phyloP scores from a whole-genome alignment of 2,113 vertebrate species.

The mouse (Mus musculus) region DNA sequence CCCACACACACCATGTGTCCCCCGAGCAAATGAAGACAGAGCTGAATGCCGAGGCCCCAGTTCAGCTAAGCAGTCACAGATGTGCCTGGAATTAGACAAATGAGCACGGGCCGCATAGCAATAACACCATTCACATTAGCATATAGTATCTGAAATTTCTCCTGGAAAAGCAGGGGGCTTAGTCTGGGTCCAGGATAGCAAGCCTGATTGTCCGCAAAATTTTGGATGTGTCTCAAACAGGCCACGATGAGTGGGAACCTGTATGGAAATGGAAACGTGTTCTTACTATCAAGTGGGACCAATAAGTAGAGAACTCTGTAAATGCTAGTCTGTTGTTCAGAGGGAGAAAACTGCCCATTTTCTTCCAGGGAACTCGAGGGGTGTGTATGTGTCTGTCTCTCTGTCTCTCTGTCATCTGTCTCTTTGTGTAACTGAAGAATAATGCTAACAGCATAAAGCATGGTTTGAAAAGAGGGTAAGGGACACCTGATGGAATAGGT shows the following conservation, averaged over 20 bases:
- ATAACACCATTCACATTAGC: slow-evolving; percentile 69
- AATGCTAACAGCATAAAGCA: background rate
- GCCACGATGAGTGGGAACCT: background rate
- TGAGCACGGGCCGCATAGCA: slow-evolving; percentile 76
- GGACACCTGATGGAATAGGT: background rate
- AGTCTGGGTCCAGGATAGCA: slow-evolving; percentile 21
- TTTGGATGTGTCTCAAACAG: background rate
- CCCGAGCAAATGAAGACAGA: slow-evolving; percentile 74
- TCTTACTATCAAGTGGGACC: background rate
- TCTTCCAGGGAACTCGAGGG: background rate
- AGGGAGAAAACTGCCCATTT: background rate
- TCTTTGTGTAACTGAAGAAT: background rate
- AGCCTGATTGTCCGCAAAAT: slow-evolving; percentile 12
- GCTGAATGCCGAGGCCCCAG: slow-evolving; percentile 69
- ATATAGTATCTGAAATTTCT: slow-evolving; percentile 54
- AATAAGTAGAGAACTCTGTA: background rate
- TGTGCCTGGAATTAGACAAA: slow-evolving; percentile 79
- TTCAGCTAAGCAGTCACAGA: slow-evolving; percentile 79
- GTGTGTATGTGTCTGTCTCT: too few species aligned
- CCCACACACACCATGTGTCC: slow-evolving; percentile 83
- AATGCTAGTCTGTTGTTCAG: background rate
- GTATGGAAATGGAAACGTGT: background rate
- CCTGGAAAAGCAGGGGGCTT: slow-evolving; percentile 54
- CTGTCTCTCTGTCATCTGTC: background rate
- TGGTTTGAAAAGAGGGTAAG: background rate